These are phyloP conservation scores for Centruroides sculpturatus DNA, from an alignment of 1,140 invertebrate species.

Conservation along the genomic window DNA sequence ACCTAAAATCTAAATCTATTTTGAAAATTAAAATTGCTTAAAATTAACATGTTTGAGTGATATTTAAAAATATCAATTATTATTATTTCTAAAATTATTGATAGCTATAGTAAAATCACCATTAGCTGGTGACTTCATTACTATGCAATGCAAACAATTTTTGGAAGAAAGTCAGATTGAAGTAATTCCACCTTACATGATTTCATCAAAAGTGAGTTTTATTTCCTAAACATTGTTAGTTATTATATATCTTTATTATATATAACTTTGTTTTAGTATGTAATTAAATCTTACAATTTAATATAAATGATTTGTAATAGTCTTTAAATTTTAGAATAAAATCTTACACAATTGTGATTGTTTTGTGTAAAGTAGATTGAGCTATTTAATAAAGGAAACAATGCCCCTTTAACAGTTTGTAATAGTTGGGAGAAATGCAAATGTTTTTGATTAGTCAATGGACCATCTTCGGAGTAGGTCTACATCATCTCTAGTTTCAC, in stretches of 20 bases:
- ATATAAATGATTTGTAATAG: too few species aligned
- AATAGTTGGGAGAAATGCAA: too few species aligned
- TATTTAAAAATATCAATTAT: neutral
- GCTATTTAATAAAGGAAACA: too few species aligned
- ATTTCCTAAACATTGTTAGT: neutral
- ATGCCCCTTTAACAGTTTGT: too few species aligned
- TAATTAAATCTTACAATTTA: too few species aligned
- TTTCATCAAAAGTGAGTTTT: conserved; percentile 43
- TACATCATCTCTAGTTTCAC: too few species aligned
- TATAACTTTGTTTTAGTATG: too few species aligned
- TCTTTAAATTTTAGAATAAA: too few species aligned
- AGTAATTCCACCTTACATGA: conserved; percentile 69
- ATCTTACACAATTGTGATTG: too few species aligned
- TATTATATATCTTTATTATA: neutral
- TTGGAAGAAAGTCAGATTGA: conserved; percentile 62
- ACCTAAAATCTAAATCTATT: neutral
- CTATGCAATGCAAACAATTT: conserved; percentile 58
- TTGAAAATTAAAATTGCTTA: neutral
- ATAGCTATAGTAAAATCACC: conserved; percentile 76
- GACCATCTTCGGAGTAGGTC: too few species aligned
- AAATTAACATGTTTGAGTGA: neutral
- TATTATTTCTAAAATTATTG: neutral
- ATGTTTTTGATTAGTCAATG: too few species aligned
- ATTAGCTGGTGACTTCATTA: conserved; percentile 81
- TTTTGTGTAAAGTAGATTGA: too few species aligned